Conservation (phyloP, 2,888 invertebrate genomes). For the Cosmopolites sordidus region DNA sequence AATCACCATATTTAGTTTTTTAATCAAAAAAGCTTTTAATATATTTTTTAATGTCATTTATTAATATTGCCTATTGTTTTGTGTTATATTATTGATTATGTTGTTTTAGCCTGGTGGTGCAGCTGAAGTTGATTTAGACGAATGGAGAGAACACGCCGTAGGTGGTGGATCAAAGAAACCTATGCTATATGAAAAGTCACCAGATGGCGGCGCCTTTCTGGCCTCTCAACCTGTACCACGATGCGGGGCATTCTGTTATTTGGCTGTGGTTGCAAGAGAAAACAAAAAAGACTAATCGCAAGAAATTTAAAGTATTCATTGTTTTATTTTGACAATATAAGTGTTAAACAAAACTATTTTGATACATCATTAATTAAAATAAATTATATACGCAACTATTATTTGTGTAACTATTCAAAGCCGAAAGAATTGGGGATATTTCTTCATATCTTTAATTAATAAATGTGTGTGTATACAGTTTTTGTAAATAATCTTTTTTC, state of each 20-base stretch:
- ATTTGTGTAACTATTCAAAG: no score
- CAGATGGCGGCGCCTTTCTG: constrained; percentile 56
- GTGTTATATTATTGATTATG: not conserved
- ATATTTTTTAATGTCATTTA: no score
- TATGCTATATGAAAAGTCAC: constrained; percentile 52
- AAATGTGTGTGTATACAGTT: no score
- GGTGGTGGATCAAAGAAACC: constrained; percentile 37
- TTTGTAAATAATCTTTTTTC: no score
- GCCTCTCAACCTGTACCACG: constrained; percentile 55
- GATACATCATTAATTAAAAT: no score
- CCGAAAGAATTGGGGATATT: no score
- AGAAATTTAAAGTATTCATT: no score
- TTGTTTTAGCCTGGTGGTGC: constrained; percentile 43
- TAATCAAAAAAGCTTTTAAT: not conserved
- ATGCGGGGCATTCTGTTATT: constrained; percentile 57
- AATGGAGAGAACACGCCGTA: constrained; percentile 25
- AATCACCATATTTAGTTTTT: not conserved
- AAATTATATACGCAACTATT: no score
- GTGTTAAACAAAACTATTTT: no score
- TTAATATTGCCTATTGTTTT: no score
- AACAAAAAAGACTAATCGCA: constrained; percentile 28
- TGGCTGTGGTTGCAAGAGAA: constrained; percentile 50
- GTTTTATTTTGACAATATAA: no score
- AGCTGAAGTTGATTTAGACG: constrained; percentile 31
- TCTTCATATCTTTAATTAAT: no score